Base-by-base conservation (phyloP, 2,888 invertebrate genomes). In the Lypha dubia region DNA sequence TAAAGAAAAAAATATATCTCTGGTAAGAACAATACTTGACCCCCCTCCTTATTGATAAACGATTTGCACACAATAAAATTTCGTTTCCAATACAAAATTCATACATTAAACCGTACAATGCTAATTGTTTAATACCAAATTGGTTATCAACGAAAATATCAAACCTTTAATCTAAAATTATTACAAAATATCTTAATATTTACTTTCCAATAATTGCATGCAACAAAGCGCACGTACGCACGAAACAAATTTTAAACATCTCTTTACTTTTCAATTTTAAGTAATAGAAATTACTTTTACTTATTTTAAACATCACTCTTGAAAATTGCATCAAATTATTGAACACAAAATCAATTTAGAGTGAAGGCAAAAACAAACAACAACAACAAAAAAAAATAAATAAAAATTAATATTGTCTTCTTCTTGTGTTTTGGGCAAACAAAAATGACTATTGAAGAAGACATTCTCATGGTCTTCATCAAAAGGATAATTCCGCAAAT, bases 401-500 rank as follows among this genome's bases (percentile, higher is more conserved):
- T 24, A 24, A 41, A 49, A 49, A 67, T 58, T 67, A 38, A 58
- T 65, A 46, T 17, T 46, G 28, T 46, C 15, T 76, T 75, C 32
- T 15, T n/a, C n/a, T n/a, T n/a, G n/a, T n/a, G n/a, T n/a, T 0
- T 44, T 41, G 9, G 20, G 4, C 20, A 35, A 24, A 20, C 11
- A 56, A 63, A 20, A 65, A 20, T 41, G 38, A 28, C 53, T 53
- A 28, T 13, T 38, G 22, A 32, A 68, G 49, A 32, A 68, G 35
- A 60, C 32, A 76, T 80, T 76, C 68, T 62, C 79, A 83, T 20
- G 32, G 38, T 56, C 38, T 35, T 73, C 85, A 82, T 87, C 87
- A 87, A 89, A 88, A 86, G 84, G 79, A 86, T 87, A 86, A 81
- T 84, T 76, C 87, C 87, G 87, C 87, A 83, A 86, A 85, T 88